Evolutionary conservation across 2,888 invertebrate species (phyloP), one percentile per base, ranked within the genome.

Genomic region (Monochamus alternatus): DNA sequence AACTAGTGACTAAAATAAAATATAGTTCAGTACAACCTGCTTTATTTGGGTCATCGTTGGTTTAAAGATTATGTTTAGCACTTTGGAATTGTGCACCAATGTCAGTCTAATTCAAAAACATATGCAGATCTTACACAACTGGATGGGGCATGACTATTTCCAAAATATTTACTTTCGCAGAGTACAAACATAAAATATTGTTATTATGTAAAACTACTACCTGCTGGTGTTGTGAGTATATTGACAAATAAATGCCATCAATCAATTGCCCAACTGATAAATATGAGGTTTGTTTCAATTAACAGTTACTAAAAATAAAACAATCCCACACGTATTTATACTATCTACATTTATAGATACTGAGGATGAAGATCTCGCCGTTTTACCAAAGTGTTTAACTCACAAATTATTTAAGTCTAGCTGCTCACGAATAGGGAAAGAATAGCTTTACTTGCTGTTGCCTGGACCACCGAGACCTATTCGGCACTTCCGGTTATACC

Each of bases 161-260:
- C 66, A 55, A 66, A 66, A 66, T 55, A 66, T 66, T 66, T 52
- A 32, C 30, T 9, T 12, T 60, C 3, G 31, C 32, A 31, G 38
- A 9, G 22, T 38, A 8, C n/a, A 12, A 66, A 52, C 32, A 14
- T 52, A 66, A 66, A 66, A 66, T 66, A 68, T 68, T 68, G 4
- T 22, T 59, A 59, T 68, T 68, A 68, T 58, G 68, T 68, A 68
- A 68, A 68, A 43, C 8, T 44, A 68, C 68, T 68, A 68, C 68
- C 68, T 38, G 30, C 22, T 64, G 47, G 44, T 64, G 47, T 64
- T 64, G 44, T 12, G 31, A 5, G 31, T 38, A 60, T 3, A 38
- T 44, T 3, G 31, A n/a, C 58, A 58, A 59, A 52, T 67, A 43
- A 67, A 43, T 68, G n/a, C 30, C 22, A 14, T n/a, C 55, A 3